These are phyloP conservation scores for Hoplostethus atlanticus DNA, from an alignment of 2,797 vertebrate genomes.

Conservation along the genomic window DNA sequence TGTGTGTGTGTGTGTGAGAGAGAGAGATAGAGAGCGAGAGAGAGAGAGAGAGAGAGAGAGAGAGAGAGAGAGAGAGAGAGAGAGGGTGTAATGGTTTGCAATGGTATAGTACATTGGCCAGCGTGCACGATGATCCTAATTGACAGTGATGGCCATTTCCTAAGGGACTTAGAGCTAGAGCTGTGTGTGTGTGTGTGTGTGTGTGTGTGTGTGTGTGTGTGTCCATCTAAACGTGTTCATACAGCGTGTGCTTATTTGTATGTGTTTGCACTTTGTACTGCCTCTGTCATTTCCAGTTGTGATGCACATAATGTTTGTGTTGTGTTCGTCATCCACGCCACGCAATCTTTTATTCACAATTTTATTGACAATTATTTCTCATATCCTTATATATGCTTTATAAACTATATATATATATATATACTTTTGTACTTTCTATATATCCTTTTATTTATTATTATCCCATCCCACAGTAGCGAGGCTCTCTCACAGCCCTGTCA, in stretches of 20 bases:
- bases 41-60: slow-evolving; percentile 15
- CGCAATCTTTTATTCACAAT: too few relatives aligned
- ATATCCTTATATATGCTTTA: too few relatives aligned
- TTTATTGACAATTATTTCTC: too few relatives aligned
- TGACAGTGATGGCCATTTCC: slow-evolving; percentile 69
- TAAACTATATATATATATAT: too few relatives aligned
- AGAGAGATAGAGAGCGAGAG: slow-evolving; percentile 12
- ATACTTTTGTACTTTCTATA: too few relatives aligned
- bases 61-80: slow-evolving; percentile 23
- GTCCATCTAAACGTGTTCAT: not conserved
- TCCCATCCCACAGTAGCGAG: too few relatives aligned
- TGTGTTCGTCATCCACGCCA: too few relatives aligned
- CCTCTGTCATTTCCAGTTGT: slow-evolving; percentile 25
- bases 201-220: slow-evolving; percentile 38
- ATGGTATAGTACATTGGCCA: slow-evolving; percentile 49
- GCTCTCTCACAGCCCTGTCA: too few relatives aligned
- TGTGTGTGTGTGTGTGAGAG: not conserved
- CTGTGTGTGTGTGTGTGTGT: slow-evolving; percentile 20
- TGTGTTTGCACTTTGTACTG: slow-evolving; percentile 29
- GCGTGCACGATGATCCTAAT: slow-evolving; percentile 69
- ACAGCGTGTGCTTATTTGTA: not conserved
- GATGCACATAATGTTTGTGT: not conserved
- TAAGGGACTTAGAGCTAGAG: slow-evolving; percentile 6
- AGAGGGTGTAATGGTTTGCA: slow-evolving; percentile 49
- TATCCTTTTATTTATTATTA: too few relatives aligned